These are phyloP conservation scores for Acanthosepion pharaonis DNA, from an alignment of 2,888 invertebrate species.

Conservation along the genomic window DNA sequence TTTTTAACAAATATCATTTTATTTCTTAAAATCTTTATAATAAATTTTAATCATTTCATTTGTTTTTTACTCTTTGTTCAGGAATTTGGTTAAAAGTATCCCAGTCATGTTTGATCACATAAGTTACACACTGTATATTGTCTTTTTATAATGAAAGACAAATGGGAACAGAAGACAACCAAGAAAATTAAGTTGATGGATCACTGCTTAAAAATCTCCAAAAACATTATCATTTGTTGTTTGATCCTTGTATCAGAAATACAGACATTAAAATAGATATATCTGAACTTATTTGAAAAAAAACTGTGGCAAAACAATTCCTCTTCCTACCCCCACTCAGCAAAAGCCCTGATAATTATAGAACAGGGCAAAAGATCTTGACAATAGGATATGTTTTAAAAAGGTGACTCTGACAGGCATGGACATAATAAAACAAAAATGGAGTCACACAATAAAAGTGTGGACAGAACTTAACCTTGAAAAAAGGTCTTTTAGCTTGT, in stretches of 20 bases:
- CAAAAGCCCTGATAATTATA: background rate
- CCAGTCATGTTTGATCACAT: background rate
- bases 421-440: background rate
- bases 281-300: too few species aligned
- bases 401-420: background rate
- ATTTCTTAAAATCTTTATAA: too few species aligned
- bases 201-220: background rate
- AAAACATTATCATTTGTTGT: background rate
- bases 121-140: background rate
- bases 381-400: conserved; percentile 10
- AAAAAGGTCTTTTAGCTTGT: background rate
- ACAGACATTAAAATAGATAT: background rate
- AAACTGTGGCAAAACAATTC: background rate
- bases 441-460: background rate
- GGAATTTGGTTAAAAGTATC: background rate
- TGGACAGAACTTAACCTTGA: background rate
- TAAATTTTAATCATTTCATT: background rate
- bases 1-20: too few species aligned
- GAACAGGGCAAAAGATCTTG: background rate
- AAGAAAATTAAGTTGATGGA: background rate
- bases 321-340: background rate
- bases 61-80: background rate
- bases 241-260: background rate
- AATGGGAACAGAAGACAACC: background rate
- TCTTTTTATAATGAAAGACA: background rate